Base-by-base conservation (phyloP, 2,797 vertebrate species). In the Halcyon chelicuti region DNA sequence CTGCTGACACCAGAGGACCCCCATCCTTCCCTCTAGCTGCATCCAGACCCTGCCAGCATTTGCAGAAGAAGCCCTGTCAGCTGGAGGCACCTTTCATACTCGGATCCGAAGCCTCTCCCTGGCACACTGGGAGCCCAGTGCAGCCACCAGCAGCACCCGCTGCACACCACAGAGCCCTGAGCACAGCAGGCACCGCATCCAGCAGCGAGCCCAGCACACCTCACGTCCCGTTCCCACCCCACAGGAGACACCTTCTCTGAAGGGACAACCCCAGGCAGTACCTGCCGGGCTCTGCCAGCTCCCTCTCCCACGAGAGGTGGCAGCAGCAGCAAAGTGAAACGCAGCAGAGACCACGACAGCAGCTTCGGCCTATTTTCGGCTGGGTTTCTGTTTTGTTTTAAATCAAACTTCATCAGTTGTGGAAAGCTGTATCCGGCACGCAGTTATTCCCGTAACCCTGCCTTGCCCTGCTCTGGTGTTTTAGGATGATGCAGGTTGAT, bases 291-390 rank as follows among this genome's bases (percentile, higher is more conserved):
- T 91, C 85, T 86, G 91, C 67, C 31, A 1, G 61, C 40, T 74
- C 25, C 57, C 67, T 77, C 29, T 93, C 85, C 75, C 82, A 88
- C 93, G 2, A 83, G 87, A 97, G 95, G 78, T 91, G 95, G 93
- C 96, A 97, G 96, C 87, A 97, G 85, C 76, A 74, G 73, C 90
- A 33, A 84, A 86, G 61, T 47, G 37, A 79, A 97, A 79, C 0
- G 0, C 71, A 0, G 1, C 35, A 67, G 37, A 78, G 22, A 44
- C 13, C 1, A 35, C 2, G 46, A 13, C 42, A 49, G 39, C 42
- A 60, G 63, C 65, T 57, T 39, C 0, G 23, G 31, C 55, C 83
- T 92, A 52, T 52, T 67, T 39, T 58, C 3, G 22, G 22, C 21
- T 63, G n/a, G 17, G 19, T 42, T 61, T 37, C 54, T 17, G 29